Percentiles rank a stretch among this genome's conserved stretches.
These are phyloP conservation scores for Malurus leucopterus DNA, from an alignment of 2,797 vertebrate species.

Conservation along the genomic window DNA sequence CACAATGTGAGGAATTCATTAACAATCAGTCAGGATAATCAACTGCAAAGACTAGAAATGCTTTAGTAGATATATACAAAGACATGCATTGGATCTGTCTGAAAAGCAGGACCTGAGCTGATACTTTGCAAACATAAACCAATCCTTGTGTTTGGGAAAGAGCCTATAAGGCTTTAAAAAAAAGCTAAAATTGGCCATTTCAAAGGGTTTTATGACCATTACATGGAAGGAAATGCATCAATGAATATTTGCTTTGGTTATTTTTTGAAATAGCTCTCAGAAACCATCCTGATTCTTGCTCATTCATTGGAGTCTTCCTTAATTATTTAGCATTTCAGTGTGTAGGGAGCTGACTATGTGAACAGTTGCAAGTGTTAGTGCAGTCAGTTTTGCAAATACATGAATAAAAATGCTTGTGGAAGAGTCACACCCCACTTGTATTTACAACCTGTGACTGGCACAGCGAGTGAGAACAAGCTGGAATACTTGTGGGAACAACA, in stretches of 20 bases:
- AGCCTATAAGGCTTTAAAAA: background rate
- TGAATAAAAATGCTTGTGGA: background rate
- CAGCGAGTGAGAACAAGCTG: background rate
- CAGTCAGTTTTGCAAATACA: background rate
- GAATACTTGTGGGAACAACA: background rate
- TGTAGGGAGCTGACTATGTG: background rate
- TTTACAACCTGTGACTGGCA: background rate
- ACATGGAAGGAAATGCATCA: background rate
- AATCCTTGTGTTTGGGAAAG: background rate
- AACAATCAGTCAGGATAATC: background rate
- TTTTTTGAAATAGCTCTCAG: background rate
- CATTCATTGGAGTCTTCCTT: background rate
- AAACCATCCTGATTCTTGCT: background rate
- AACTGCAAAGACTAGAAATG: background rate
- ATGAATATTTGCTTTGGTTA: background rate
- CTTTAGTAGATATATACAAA: background rate
- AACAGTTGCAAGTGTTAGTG: background rate
- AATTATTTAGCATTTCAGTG: background rate
- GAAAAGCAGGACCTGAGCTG: background rate
- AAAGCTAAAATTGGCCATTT: background rate
- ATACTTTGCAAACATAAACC: background rate
- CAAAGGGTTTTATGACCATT: background rate
- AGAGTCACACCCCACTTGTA: background rate
- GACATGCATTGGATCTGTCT: background rate
- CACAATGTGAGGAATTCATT: background rate